phyloP scores from a whole-genome alignment of 1,140 invertebrate genomes.

The Drosophila baimaii region DNA sequence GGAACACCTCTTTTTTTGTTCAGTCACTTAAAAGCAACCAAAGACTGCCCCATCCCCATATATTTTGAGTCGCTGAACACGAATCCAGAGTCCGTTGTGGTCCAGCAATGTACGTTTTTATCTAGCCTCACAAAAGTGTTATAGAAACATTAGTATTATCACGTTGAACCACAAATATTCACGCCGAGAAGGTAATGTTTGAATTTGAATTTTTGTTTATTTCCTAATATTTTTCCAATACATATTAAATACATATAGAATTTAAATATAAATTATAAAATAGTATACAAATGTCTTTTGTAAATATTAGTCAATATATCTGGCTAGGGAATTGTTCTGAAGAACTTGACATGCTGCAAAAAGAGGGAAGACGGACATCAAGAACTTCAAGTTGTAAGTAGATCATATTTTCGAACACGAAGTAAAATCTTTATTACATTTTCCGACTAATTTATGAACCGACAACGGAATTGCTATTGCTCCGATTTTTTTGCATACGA shows the following conservation, averaged over 20 bases:
- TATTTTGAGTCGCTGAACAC: no score
- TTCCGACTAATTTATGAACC: background rate
- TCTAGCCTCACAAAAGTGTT: no score
- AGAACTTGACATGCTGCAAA: background rate
- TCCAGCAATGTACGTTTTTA: no score
- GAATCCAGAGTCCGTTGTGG: no score
- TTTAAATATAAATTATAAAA: conserved; percentile 56
- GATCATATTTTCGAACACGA: no score
- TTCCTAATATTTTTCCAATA: conserved; percentile 49
- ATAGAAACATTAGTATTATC: no score
- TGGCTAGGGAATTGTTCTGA: conserved; percentile 7
- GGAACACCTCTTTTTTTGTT: no score
- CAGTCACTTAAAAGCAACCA: no score
- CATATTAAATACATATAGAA: conserved; percentile 55
- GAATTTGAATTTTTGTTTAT: conserved; percentile 27
- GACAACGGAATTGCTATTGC: conserved; percentile 11
- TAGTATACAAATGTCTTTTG: conserved; percentile 41
- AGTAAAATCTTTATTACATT: conserved; percentile 1
- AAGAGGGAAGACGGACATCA: conserved; percentile 9
- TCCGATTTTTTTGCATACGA: conserved; percentile 4
- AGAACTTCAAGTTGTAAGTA: background rate
- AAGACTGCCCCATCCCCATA: no score
- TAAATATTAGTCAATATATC: conserved; percentile 21
- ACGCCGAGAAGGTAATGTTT: no score
- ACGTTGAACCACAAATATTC: no score